Percentiles rank a stretch among this genome's conserved stretches.
Evolutionary conservation across 2,888 invertebrate genomes (phyloP).

Genomic region (Ctenicera cuprea): DNA sequence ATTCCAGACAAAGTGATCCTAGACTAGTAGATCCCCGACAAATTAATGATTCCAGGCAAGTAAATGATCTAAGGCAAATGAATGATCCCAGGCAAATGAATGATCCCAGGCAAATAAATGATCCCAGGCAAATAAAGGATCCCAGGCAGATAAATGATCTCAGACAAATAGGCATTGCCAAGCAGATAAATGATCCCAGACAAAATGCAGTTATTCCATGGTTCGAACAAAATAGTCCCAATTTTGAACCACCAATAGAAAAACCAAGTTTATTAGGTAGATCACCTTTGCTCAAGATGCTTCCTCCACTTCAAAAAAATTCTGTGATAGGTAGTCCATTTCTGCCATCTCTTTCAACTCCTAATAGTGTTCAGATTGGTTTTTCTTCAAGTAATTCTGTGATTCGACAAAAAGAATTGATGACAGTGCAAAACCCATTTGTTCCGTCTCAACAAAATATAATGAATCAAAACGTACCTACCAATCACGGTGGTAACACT

Average conservation of each 20-base stretch:
- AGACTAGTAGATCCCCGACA: no score
- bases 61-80: no score
- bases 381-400: neutral
- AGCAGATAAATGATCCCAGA: neutral
- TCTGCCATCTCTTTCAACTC: neutral
- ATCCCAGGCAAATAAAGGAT: no score
- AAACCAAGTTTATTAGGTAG: neutral
- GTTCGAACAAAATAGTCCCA: slow-evolving; percentile 41
- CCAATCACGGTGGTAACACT: slow-evolving; percentile 22
- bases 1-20: neutral
- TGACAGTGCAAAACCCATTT: neutral
- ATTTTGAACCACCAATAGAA: slow-evolving; percentile 29
- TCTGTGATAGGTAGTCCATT: neutral
- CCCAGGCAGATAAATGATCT: no score
- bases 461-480: slow-evolving; percentile 10
- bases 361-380: neutral
- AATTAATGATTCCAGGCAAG: no score
- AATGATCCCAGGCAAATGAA: no score
- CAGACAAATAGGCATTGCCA: no score
- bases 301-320: neutral
- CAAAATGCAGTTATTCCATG: neutral
- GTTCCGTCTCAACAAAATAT: slow-evolving; percentile 29
- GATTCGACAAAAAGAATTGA: slow-evolving; percentile 1
- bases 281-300: slow-evolving; percentile 4
- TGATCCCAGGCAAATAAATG: no score